Evolutionary conservation across 37 sponge, comb jelly and placozoan genomes (phyloP).

Genomic region (Cladorhizidae sp.): DNA sequence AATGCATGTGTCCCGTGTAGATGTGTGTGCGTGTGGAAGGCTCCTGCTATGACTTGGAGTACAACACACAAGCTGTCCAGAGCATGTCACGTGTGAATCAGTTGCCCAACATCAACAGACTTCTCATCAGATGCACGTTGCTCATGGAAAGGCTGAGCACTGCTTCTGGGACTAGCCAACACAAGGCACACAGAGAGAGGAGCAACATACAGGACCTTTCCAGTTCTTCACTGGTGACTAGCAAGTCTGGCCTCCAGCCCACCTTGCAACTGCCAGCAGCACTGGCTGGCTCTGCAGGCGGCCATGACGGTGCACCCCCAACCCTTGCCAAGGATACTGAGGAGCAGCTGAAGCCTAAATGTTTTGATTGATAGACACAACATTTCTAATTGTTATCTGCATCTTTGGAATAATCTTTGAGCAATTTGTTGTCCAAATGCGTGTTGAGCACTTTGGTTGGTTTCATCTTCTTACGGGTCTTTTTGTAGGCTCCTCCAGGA

Average conservation of each 20-base stretch:
- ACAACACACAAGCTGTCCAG: constrained; percentile 46
- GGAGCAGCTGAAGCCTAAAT: background rate
- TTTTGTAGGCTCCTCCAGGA: constrained; percentile 24
- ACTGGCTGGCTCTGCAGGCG: no score
- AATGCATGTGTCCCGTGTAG: no score
- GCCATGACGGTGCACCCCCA: no score
- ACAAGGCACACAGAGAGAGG: no score
- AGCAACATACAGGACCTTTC: no score
- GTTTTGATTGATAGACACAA: background rate
- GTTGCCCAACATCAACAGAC: constrained; percentile 30
- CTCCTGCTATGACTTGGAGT: constrained; percentile 63
- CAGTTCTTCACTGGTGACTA: no score
- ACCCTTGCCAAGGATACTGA: background rate
- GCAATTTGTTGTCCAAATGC: constrained; percentile 63
- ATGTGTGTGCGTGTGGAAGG: constrained; percentile 40
- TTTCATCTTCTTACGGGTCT: constrained; percentile 37
- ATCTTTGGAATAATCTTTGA: constrained; percentile 62
- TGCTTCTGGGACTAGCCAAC: no score
- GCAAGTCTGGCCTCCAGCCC: no score
- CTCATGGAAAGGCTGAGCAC: no score
- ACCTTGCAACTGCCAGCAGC: no score
- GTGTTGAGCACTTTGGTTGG: constrained; percentile 55
- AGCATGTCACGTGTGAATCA: constrained; percentile 40
- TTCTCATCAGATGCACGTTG: no score
- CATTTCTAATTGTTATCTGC: background rate